Percentiles rank a stretch among this genome's conserved stretches.
These are phyloP conservation scores for Zosterops japonicus DNA, from an alignment of 2,113 vertebrate genomes.

Conservation along the genomic window DNA sequence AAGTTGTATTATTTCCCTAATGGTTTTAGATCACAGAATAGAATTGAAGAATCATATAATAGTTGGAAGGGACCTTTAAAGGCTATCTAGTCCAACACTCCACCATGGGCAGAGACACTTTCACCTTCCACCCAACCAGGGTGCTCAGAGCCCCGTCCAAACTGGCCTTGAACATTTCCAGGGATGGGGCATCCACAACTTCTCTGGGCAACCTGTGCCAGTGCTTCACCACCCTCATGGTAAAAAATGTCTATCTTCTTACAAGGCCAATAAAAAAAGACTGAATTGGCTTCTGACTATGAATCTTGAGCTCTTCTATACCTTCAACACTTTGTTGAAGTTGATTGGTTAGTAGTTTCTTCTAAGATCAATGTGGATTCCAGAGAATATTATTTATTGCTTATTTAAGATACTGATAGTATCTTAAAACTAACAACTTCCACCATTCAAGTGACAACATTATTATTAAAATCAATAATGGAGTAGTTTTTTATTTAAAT, in stretches of 20 bases:
- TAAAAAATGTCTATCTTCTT: not conserved
- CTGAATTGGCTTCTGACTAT: not conserved
- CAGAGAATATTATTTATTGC: not conserved
- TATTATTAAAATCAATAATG: not conserved
- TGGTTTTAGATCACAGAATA: not conserved
- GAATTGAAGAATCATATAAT: not conserved
- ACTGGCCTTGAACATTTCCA: not conserved
- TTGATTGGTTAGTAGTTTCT: not conserved
- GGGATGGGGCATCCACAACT: not conserved
- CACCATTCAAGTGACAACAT: not conserved
- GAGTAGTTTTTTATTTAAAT: not conserved
- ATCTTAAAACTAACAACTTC: not conserved
- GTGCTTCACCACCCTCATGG: not conserved
- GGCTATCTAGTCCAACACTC: not conserved
- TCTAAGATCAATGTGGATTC: not conserved
- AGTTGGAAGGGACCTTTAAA: not conserved
- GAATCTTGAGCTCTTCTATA: not conserved
- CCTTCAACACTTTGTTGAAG: not conserved
- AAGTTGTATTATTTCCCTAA: not conserved
- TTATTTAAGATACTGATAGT: not conserved
- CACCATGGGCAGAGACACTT: not conserved
- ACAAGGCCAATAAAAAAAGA: not conserved
- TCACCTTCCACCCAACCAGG: not conserved
- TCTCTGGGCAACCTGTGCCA: not conserved
- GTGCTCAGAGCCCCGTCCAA: not conserved